Evolutionary conservation across 2,888 invertebrate species (phyloP).

Genomic region (Acrobasis consociella): DNA sequence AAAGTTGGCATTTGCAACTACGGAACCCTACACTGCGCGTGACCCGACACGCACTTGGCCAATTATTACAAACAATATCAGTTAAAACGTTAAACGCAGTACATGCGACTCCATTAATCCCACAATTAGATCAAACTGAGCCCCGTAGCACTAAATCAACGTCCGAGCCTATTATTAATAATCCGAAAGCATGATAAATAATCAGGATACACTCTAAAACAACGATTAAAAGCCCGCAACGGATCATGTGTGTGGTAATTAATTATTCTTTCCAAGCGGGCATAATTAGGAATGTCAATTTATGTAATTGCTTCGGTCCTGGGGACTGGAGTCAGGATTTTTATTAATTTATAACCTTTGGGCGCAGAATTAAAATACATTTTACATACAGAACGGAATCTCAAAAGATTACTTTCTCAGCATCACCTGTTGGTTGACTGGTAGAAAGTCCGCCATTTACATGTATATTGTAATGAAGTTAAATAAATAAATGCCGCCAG

Average conservation of each 20-base stretch:
- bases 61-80: no score
- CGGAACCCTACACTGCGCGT: no score
- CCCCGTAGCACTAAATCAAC: conserved; percentile 10
- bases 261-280: conserved; percentile 12
- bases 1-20: no score
- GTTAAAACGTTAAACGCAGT: neutral
- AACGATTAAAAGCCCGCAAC: conserved; percentile 13
- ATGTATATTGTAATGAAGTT: no score
- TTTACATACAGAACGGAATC: no score
- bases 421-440: no score
- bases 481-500: no score
- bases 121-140: conserved; percentile 10
- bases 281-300: conserved; percentile 19
- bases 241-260: conserved; percentile 10
- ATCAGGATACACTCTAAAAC: conserved; percentile 5
- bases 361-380: no score
- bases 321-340: neutral
- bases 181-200: conserved; percentile 11
- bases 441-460: no score
- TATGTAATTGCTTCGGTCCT: conserved; percentile 5
- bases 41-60: no score
- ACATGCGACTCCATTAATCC: conserved; percentile 5
- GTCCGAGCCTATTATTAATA: conserved; percentile 14
- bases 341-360: no score
- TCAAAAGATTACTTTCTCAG: no score